Conservation (phyloP, 2,888 invertebrate genomes). For the Drosophila picticornis region DNA sequence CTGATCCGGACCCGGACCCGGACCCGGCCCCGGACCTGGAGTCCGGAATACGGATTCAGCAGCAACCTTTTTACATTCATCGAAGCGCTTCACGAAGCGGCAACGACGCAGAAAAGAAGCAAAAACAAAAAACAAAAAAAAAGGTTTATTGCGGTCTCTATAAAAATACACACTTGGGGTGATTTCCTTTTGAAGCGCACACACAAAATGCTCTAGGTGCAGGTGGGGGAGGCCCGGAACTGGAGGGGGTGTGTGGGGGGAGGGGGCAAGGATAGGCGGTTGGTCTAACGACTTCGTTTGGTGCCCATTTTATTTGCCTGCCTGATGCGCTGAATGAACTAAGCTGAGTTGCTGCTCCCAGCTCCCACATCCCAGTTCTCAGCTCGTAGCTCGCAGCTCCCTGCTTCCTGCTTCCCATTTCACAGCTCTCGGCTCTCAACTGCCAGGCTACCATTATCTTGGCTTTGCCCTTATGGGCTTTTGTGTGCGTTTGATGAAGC, state of each 20-base stretch:
- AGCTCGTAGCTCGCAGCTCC: conserved; percentile 3
- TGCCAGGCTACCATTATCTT: conserved; percentile 66
- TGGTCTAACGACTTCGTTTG: conserved; percentile 76
- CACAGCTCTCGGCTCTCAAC: neutral
- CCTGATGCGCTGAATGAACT: conserved; percentile 47
- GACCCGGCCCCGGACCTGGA: conserved; percentile 7
- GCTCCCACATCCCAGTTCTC: neutral
- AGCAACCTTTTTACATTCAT: conserved; percentile 59
- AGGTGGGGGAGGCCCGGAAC: conserved; percentile 36
- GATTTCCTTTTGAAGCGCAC: conserved; percentile 76
- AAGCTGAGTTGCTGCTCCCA: conserved; percentile 39
- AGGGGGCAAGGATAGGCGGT: conserved; percentile 32
- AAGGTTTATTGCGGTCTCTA: conserved; percentile 81
- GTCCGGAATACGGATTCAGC: conserved; percentile 38
- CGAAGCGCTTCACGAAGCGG: conserved; percentile 54
- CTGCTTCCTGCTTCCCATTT: conserved; percentile 2
- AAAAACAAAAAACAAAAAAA: conserved; percentile 27
- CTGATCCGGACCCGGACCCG: conserved; percentile 4
- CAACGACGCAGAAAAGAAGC: conserved; percentile 47
- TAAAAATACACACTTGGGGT: conserved; percentile 81
- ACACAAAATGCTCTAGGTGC: conserved; percentile 62
- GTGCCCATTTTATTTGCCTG: conserved; percentile 78
- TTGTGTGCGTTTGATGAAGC: conserved; percentile 81
- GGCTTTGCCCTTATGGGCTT: conserved; percentile 80
- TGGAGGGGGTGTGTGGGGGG: conserved; percentile 14